Percentiles rank a stretch among this genome's conserved stretches.
phyloP scores from a whole-genome alignment of 2,888 invertebrate genomes.

The Fragum sueziense region DNA sequence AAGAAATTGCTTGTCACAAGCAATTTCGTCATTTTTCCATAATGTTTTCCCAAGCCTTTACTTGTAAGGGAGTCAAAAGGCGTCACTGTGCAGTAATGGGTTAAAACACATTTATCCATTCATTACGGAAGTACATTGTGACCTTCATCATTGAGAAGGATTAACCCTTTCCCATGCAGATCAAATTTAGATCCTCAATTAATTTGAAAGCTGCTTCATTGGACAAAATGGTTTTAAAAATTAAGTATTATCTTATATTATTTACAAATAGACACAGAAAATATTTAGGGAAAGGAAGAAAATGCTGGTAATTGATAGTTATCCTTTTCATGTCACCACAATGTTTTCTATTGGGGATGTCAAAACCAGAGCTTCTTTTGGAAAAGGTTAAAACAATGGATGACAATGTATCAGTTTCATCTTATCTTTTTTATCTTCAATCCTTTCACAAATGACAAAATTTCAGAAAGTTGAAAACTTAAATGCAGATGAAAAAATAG shows the following conservation, averaged over 20 bases:
- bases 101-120: too few relatives aligned
- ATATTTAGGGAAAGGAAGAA: neutral
- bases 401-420: neutral
- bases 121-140: too few relatives aligned
- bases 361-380: neutral
- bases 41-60: neutral
- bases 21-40: neutral
- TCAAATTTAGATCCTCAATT: too few relatives aligned
- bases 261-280: neutral
- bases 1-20: constrained; percentile 7
- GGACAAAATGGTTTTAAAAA: too few relatives aligned
- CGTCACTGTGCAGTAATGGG: too few relatives aligned
- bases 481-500: neutral
- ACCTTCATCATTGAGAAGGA: too few relatives aligned
- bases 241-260: neutral
- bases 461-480: neutral
- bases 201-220: too few relatives aligned
- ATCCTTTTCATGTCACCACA: neutral
- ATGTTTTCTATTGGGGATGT: neutral
- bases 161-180: too few relatives aligned
- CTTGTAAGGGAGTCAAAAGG: neutral
- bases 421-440: neutral
- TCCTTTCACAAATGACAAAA: neutral
- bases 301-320: neutral
- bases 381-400: neutral